Evolutionary conservation across 2,113 vertebrate species (phyloP), one percentile per base, ranked within the genome.

Genomic region (Elephantulus edwardii): DNA sequence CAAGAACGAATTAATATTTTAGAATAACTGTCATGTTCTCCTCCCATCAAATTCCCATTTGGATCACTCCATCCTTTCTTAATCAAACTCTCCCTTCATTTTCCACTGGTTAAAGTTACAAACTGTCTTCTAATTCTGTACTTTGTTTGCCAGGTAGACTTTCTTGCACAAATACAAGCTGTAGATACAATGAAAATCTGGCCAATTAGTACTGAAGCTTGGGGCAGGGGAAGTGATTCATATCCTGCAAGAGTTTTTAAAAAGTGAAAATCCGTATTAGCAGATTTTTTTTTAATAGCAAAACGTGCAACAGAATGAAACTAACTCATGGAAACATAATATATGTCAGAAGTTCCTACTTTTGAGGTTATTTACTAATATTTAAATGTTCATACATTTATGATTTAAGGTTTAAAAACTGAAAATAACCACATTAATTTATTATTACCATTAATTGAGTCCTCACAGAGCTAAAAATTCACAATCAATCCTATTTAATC

Each of bases 261-360:
- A 90, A 93, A 83, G 70, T 95, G 77, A 71, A 93, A 93, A 93
- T 88, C 80, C 72, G 84, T 70, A 83, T 95, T 81, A 83, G 92
- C 83, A 95, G n/a, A 91, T 88, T 80, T 82, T 91, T 86, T 74
- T 92, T 68, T 90, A 91, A 68, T 10, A 83, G 80, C 52, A 93
- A 74, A 92, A 89, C 44, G 12, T 80, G 62, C 22, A 90, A 90
- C 66, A 88, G 80, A 87, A 89, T 84, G 78, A 93, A 93, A 83
- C 42, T 88, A 88, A 83, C 22, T 40, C 77, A 83, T 38, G 3
- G 52, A 92, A 82, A 68, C 28, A 83, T 72, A 88, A 70, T 87
- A 38, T 33, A 79, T 40, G 82, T 92, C 4, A 83, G 16, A 92
- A 88, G 50, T 48, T 88, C 74, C 81, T 70, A 56, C 35, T 56